Evolutionary conservation across 2,888 invertebrate genomes (phyloP).

Genomic region (Tetranychus truncatus): DNA sequence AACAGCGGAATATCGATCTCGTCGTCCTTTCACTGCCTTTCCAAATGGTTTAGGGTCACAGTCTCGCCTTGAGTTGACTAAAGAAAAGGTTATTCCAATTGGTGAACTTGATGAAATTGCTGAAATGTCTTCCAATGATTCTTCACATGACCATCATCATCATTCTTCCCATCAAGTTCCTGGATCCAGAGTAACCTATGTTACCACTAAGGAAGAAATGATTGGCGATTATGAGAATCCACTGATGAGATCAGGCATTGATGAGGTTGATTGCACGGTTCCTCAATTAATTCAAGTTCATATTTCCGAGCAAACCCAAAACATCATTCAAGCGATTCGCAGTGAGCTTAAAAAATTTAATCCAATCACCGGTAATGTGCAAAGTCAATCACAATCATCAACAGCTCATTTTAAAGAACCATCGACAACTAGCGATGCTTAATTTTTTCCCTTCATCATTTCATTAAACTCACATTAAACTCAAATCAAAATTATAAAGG

Average conservation of each 20-base stretch:
- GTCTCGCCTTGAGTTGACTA: not conserved
- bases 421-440: not conserved
- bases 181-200: not conserved
- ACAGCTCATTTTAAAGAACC: not conserved
- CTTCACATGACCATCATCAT: not conserved
- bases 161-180: not conserved
- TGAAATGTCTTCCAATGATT: not conserved
- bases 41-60: not conserved
- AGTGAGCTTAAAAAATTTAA: not conserved
- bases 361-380: not conserved
- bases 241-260: not conserved
- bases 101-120: not conserved
- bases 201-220: not conserved
- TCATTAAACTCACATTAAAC: not conserved
- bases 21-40: not conserved
- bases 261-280: not conserved
- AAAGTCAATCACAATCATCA: not conserved
- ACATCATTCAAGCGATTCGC: not conserved
- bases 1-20: not conserved
- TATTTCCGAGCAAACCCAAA: conserved; percentile 1
- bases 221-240: not conserved
- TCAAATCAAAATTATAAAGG: too few species aligned
- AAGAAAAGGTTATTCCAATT: conserved; percentile 6
- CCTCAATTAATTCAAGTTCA: conserved; percentile 5
- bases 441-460: not conserved